These are phyloP conservation scores for Telmatochromis brichardi DNA, from an alignment of 2,113 vertebrate genomes.

Conservation along the genomic window DNA sequence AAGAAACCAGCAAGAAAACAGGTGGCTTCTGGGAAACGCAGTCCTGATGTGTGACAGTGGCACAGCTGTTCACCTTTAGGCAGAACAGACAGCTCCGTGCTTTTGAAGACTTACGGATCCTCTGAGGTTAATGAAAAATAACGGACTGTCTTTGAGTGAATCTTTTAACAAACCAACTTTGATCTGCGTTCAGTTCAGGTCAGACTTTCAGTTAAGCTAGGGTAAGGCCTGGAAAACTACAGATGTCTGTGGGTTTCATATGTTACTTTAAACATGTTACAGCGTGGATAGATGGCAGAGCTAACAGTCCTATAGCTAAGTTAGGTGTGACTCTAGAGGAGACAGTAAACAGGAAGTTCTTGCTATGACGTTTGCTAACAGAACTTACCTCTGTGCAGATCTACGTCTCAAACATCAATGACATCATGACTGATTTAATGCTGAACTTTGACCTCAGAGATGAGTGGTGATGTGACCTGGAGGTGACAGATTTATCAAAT, in stretches of 20 bases:
- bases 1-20: background rate
- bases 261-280: background rate
- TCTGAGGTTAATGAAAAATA: background rate
- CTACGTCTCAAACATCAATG: background rate
- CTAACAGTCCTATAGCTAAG: background rate
- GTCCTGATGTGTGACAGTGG: background rate
- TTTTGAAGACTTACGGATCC: background rate
- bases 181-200: background rate
- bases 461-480: background rate
- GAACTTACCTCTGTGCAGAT: background rate
- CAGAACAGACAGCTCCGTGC: background rate
- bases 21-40: background rate
- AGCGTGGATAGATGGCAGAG: background rate
- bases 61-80: background rate
- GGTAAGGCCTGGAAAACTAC: background rate
- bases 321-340: background rate
- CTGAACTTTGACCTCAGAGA: background rate
- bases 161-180: background rate
- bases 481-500: background rate
- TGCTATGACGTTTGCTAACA: background rate
- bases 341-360: background rate
- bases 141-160: background rate
- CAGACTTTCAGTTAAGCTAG: background rate
- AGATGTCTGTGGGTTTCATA: background rate
- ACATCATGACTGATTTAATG: background rate